Percentiles rank a stretch among this genome's conserved stretches.
Conservation (phyloP, 2,797 vertebrate genomes). For the Margarornis squamiger region DNA sequence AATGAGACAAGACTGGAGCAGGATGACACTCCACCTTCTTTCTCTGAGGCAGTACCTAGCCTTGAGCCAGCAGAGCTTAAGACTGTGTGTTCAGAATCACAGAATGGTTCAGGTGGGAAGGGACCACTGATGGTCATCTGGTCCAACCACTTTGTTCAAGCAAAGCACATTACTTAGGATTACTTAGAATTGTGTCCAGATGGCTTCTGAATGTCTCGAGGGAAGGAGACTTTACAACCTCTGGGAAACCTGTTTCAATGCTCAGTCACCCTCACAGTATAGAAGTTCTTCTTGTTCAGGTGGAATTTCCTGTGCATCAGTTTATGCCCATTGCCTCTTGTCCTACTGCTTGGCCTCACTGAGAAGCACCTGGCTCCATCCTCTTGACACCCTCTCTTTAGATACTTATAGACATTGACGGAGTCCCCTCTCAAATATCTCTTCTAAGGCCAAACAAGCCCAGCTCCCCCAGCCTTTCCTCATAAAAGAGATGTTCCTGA, state of each 20-base stretch:
- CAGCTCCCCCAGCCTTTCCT: not conserved
- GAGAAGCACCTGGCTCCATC: not conserved
- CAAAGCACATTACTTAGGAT: not conserved
- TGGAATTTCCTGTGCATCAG: not conserved
- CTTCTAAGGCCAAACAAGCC: not conserved
- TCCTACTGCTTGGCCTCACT: not conserved
- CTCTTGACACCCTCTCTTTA: not conserved
- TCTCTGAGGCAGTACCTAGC: not conserved
- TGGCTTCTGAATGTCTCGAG: not conserved
- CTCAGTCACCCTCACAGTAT: not conserved
- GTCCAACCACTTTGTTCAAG: not conserved
- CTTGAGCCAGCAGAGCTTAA: not conserved
- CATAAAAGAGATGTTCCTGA: not conserved
- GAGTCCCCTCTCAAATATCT: not conserved
- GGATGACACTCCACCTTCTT: not conserved
- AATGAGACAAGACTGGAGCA: not conserved
- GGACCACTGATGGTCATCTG: not conserved
- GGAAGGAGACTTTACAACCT: not conserved
- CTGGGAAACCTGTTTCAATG: not conserved
- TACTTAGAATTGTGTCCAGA: not conserved
- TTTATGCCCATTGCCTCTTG: fast-evolving
- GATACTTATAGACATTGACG: not conserved
- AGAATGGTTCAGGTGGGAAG: not conserved
- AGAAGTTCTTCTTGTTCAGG: not conserved
- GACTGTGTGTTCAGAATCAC: not conserved